A percentile compares a stretch with the other conserved stretches of the same genome.
These are phyloP conservation scores for Noturus placidus DNA, from an alignment of 2,113 vertebrate genomes.

Conservation along the genomic window DNA sequence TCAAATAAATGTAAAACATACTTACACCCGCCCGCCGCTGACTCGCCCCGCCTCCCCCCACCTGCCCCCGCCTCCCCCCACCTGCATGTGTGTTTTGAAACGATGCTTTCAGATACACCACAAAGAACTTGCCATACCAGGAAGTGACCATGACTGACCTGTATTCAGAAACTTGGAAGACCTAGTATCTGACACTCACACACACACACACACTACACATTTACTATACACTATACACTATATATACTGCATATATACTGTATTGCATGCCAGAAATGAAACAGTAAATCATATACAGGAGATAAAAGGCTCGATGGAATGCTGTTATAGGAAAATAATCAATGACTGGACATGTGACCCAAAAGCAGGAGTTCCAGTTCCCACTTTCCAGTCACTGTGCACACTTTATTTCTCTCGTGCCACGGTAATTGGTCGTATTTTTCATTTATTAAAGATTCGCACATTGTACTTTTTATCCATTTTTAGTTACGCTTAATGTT, in stretches of 20 bases:
- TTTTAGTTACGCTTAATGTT: not conserved
- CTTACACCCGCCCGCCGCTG: not conserved
- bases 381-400: not conserved
- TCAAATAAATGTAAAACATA: slow-evolving; percentile 6
- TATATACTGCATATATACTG: no score
- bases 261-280: not conserved
- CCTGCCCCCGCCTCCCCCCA: no score
- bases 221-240: no score
- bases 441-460: not conserved
- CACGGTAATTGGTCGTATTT: not conserved
- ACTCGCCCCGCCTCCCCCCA: not conserved
- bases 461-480: not conserved
- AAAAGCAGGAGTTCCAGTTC: not conserved
- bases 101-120: not conserved
- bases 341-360: not conserved
- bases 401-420: not conserved
- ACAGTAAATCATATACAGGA: not conserved
- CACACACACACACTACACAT: no score
- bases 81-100: not conserved
- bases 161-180: not conserved
- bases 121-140: not conserved
- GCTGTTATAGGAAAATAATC: not conserved
- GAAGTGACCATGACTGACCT: not conserved
- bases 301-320: not conserved
- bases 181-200: not conserved